These are phyloP conservation scores for Lepidocolaptes lacrymiger DNA, from an alignment of 2,797 vertebrate genomes.

Conservation along the genomic window DNA sequence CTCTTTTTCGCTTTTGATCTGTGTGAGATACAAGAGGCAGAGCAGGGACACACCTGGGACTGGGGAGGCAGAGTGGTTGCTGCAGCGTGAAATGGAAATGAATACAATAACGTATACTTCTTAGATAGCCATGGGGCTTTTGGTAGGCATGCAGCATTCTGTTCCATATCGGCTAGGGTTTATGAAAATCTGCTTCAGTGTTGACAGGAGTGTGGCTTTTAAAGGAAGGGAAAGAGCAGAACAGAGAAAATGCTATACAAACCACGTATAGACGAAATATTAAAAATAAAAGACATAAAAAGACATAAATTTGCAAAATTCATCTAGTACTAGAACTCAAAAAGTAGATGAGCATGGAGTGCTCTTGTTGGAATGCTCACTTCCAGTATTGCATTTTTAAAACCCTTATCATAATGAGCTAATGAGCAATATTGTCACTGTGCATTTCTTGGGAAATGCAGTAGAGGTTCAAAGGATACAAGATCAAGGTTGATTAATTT, in stretches of 20 bases:
- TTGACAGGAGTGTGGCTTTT: background rate
- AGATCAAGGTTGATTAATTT: background rate
- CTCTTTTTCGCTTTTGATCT: background rate
- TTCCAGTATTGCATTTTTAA: background rate
- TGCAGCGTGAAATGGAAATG: background rate
- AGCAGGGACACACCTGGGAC: background rate
- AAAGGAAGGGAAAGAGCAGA: background rate
- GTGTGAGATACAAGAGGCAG: accelerated
- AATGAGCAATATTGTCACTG: background rate
- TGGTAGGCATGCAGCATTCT: background rate
- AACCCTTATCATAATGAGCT: background rate
- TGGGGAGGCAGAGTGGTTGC: background rate
- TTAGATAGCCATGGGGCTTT: background rate
- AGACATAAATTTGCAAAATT: background rate
- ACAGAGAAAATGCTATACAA: background rate
- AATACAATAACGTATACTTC: background rate
- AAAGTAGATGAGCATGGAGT: background rate
- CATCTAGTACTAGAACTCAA: background rate
- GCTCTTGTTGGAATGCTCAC: background rate
- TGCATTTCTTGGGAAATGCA: accelerated
- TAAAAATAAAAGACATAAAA: too few relatives aligned
- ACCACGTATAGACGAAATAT: background rate
- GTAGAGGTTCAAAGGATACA: background rate
- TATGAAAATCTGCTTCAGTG: background rate
- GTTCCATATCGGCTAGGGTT: background rate